Conservation (phyloP, 2,888 invertebrate genomes). For the Ormyrus rosae region DNA sequence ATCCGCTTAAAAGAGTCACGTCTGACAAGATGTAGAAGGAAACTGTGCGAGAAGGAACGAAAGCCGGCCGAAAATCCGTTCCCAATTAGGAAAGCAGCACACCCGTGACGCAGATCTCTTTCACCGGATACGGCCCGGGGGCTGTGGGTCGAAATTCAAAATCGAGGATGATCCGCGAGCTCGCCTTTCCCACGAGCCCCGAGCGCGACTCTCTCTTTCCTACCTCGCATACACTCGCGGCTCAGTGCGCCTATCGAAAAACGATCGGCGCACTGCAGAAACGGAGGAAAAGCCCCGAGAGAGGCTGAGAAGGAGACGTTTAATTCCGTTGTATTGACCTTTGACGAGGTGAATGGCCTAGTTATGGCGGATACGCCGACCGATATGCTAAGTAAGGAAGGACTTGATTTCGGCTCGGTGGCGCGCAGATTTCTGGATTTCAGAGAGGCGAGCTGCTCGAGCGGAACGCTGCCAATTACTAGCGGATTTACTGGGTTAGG, state of each 20-base stretch:
- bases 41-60: no score
- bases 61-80: no score
- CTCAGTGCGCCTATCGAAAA: neutral
- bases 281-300: no score
- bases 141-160: constrained; percentile 40
- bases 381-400: neutral
- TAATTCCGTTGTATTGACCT: constrained; percentile 20
- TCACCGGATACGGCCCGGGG: constrained; percentile 21
- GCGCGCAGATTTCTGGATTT: neutral
- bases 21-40: no score
- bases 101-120: constrained; percentile 6
- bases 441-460: neutral
- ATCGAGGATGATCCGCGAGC: constrained; percentile 24
- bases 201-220: constrained; percentile 24
- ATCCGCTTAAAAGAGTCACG: no score
- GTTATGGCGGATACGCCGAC: constrained; percentile 2
- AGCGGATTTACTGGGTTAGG: no score
- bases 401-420: neutral
- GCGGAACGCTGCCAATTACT: no score
- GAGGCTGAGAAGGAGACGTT: neutral
- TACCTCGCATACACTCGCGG: neutral
- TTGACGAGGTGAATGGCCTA: constrained; percentile 38
- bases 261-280: no score
- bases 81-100: no score
- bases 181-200: constrained; percentile 25